Percentiles rank a stretch among this genome's conserved stretches.
Conservation (phyloP, 2,113 vertebrate species). For the Megaptera novaeangliae region DNA sequence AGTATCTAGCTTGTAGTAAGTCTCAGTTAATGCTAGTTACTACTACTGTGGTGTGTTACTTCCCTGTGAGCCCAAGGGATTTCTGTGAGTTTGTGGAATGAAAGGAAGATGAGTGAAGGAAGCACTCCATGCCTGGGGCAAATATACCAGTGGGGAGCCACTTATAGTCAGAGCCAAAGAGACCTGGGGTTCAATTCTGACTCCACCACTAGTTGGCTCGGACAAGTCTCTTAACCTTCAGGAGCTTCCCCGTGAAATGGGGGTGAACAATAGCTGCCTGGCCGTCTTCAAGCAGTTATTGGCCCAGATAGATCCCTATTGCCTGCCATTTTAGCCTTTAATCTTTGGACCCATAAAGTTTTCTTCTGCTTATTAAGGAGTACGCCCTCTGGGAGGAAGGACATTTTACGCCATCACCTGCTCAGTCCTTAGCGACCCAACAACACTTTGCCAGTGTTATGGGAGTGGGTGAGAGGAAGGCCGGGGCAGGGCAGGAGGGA, state of each 20-base stretch:
- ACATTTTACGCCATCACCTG: not conserved
- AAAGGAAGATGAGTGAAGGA: not conserved
- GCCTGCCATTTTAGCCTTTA: not conserved
- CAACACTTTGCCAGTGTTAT: not conserved
- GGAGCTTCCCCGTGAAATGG: constrained; percentile 51
- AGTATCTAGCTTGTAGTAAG: not conserved
- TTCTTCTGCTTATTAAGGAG: not conserved
- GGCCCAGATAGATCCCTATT: not conserved
- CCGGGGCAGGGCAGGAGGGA: not conserved
- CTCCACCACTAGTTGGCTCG: not conserved
- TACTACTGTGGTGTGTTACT: not conserved
- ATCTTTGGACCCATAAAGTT: constrained; percentile 17
- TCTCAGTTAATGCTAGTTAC: not conserved
- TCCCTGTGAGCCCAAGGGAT: not conserved
- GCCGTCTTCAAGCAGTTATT: not conserved
- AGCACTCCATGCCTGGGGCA: not conserved
- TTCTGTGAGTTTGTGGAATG: not conserved
- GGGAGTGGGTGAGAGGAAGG: not conserved
- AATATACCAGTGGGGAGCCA: not conserved
- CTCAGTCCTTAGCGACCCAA: not conserved
- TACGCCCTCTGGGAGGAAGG: not conserved
- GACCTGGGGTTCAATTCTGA: not conserved
- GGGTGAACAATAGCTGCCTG: not conserved
- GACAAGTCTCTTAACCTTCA: constrained; percentile 47
- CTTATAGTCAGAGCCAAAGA: not conserved